A percentile compares a stretch with the other conserved stretches of the same genome.
Conservation (phyloP, 1,140 invertebrate genomes). For the Tachypleus tridentatus region DNA sequence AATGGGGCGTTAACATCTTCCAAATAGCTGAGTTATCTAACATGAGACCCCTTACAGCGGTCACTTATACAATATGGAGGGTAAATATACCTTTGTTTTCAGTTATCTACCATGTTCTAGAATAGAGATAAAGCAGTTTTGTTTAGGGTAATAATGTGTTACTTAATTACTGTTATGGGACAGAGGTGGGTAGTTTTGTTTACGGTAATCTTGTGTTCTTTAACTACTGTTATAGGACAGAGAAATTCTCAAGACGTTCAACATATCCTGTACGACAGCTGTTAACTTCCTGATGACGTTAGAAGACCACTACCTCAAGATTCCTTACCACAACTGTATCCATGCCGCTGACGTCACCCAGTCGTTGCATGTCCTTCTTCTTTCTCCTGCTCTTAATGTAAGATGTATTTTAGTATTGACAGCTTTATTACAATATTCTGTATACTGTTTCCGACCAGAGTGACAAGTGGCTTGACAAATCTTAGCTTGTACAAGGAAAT, state of each 20-base stretch:
- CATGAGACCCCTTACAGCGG: conserved; percentile 77
- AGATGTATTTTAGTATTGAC: conserved; percentile 20
- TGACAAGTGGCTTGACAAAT: no score
- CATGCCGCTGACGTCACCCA: conserved; percentile 93
- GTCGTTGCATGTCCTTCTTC: conserved; percentile 83
- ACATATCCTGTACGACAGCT: conserved; percentile 86
- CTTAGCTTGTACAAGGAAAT: no score
- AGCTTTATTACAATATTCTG: background rate
- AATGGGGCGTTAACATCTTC: conserved; percentile 97
- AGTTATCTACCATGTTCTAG: conserved; percentile 15
- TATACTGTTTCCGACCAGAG: no score
- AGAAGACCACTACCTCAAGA: conserved; percentile 94
- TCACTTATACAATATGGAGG: conserved; percentile 83
- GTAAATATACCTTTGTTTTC: conserved; percentile 35
- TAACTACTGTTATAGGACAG: conserved; percentile 51
- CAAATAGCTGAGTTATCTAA: conserved; percentile 78
- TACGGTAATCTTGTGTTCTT: background rate
- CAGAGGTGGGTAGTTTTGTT: no score
- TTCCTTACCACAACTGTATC: conserved; percentile 88
- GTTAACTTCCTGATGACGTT: conserved; percentile 93
- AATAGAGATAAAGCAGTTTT: no score
- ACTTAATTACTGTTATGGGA: no score
- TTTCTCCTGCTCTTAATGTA: conserved; percentile 54
- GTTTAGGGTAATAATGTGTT: no score
- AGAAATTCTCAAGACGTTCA: conserved; percentile 78